These are phyloP conservation scores for Propsilocerus akamusi DNA, from an alignment of 1,140 invertebrate species.

Conservation along the genomic window DNA sequence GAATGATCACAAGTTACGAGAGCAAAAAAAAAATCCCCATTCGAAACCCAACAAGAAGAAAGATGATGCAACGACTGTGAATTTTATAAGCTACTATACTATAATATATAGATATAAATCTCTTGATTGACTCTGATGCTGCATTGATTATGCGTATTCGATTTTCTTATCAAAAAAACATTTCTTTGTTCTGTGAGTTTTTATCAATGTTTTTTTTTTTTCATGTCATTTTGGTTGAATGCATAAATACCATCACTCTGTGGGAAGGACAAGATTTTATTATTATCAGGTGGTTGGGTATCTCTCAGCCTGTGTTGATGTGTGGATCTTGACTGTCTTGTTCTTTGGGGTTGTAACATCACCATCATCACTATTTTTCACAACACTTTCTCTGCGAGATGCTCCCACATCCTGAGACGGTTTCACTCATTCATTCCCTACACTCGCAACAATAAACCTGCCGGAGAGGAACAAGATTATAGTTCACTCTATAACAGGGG, in stretches of 20 bases:
- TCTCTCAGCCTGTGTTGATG: neutral
- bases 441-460: constrained; percentile 21
- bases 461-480: constrained; percentile 26
- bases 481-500: constrained; percentile 22
- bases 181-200: neutral
- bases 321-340: constrained; percentile 5
- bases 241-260: constrained; percentile 8
- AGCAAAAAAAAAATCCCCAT: no score
- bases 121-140: neutral
- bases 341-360: neutral
- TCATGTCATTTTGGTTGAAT: neutral
- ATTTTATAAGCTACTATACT: no score
- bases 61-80: no score
- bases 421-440: neutral
- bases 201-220: constrained; percentile 2
- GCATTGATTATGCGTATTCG: neutral
- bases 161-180: neutral
- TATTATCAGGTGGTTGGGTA: no score
- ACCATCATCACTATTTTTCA: neutral
- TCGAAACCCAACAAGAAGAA: no score
- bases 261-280: constrained; percentile 10
- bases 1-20: no score
- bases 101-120: no score
- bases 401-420: constrained; percentile 17
- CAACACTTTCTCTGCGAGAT: constrained; percentile 5